Evolutionary conservation across 2,888 invertebrate genomes (phyloP), one percentile per base, ranked within the genome.

Genomic region (Hedya salicella): DNA sequence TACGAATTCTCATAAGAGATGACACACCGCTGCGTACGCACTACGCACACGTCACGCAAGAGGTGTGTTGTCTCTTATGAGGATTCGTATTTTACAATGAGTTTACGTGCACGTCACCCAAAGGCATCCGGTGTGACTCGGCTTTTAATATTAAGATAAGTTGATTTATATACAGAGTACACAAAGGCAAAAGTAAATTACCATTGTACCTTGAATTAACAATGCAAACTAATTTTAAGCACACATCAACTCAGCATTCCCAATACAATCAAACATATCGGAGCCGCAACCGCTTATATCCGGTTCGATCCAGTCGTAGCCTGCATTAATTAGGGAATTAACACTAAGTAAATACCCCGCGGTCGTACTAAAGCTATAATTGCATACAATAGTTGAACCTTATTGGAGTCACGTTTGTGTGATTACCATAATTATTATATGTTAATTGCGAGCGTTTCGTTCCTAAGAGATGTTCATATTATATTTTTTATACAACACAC

Each of bases 241-340:
- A 39, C n/a, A 9, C n/a, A 21, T 21, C 19, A 19, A 17, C 54
- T 39, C 46, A 30, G 62, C 32, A 62, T n/a, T 17, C 13, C 39
- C 36, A 13, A 52, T 52, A n/a, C 53, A 53, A 17, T 39, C 19
- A 39, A 39, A 40, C 21, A 40, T 25, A 49, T 53, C 40, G 21
- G 53, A 21, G 36, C 14, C 8, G 40, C 9, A 39, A 40, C 39
- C 21, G 40, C 53, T 53, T 19, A 40, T 40, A 40, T 53, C 39
- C 21, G 39, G 53, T 40, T 30, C 19, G 19, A 50, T 1, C 16
- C 30, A 5, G 5, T 19, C 16, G 11, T 40, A 46, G 39, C 21
- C 19, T 21, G 21, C 53, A 53, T 40, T 53, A 53, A 53, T 53
- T 40, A 53, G n/a, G n/a, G 8, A 53, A 53, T 39, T 53, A 39